These are phyloP conservation scores for Cremastinae sp. DNA, from an alignment of 2,888 invertebrate genomes.

Conservation along the genomic window DNA sequence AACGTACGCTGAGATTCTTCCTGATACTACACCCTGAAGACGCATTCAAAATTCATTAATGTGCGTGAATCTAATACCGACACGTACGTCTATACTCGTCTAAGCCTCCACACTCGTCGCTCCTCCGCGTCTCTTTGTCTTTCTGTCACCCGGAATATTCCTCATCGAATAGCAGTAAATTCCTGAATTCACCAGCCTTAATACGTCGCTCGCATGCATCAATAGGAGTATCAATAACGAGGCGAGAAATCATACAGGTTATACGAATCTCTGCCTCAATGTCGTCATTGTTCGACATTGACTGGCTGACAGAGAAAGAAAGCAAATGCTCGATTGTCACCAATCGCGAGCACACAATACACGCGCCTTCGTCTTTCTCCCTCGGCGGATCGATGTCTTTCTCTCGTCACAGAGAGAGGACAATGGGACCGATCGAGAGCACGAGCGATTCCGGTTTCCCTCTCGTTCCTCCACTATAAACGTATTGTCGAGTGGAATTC, in stretches of 20 bases:
- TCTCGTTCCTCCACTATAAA: conserved; percentile 23
- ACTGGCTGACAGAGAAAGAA: background rate
- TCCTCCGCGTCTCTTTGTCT: too few species aligned
- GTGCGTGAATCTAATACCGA: too few species aligned
- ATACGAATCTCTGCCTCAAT: conserved; percentile 37
- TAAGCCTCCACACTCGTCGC: too few species aligned
- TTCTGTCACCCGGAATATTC: conserved; percentile 17
- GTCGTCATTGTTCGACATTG: conserved; percentile 14
- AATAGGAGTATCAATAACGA: background rate
- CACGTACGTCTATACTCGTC: background rate
- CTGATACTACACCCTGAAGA: conserved; percentile 49
- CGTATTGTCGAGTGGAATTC: conserved; percentile 27
- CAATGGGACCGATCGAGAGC: conserved; percentile 47
- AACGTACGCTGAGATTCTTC: conserved; percentile 46
- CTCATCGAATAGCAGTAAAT: conserved; percentile 13
- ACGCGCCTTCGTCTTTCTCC: conserved; percentile 2
- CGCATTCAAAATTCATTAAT: conserved; percentile 37
- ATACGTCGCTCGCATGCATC: background rate
- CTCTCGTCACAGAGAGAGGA: conserved; percentile 32
- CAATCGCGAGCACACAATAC: conserved; percentile 32
- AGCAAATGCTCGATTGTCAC: conserved; percentile 28
- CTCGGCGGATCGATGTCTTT: background rate
- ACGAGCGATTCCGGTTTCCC: conserved; percentile 36
- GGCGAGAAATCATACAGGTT: conserved; percentile 31
- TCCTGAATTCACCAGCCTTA: background rate